Conservation (phyloP, 2,888 invertebrate species). For the Latheticus oryzae region DNA sequence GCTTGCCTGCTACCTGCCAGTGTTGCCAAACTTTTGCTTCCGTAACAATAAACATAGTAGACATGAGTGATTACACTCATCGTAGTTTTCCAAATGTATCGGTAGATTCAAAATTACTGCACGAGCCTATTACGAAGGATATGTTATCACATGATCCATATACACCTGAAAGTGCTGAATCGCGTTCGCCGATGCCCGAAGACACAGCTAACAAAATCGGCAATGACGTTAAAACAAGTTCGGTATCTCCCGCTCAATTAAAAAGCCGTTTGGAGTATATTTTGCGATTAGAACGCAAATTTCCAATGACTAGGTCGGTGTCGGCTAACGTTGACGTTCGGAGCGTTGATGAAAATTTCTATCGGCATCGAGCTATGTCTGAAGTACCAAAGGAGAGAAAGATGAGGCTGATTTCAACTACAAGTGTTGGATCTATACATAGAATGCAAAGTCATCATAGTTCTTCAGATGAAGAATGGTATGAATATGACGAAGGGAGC, state of each 20-base stretch:
- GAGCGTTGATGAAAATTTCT: slow-evolving; percentile 40
- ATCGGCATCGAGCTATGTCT: slow-evolving; percentile 56
- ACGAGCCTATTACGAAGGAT: slow-evolving; percentile 67
- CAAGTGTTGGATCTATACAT: slow-evolving; percentile 54
- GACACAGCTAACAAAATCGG: slow-evolving; percentile 66
- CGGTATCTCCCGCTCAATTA: slow-evolving; percentile 73
- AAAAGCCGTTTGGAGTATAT: slow-evolving; percentile 72
- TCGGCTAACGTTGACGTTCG: slow-evolving; percentile 52
- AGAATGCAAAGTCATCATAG: slow-evolving; percentile 65
- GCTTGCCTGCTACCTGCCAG: slow-evolving; percentile 66
- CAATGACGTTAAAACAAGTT: slow-evolving; percentile 59
- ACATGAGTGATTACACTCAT: slow-evolving; percentile 59
- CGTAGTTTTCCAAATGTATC: slow-evolving; percentile 56
- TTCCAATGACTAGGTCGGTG: slow-evolving; percentile 55
- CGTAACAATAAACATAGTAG: slow-evolving; percentile 63
- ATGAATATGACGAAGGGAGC: slow-evolving; percentile 60
- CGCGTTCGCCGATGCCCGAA: slow-evolving; percentile 76
- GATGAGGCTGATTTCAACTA: slow-evolving; percentile 49
- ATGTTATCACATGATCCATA: slow-evolving; percentile 75
- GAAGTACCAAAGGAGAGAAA: slow-evolving; percentile 52
- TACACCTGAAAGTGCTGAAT: slow-evolving; percentile 85
- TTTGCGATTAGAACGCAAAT: slow-evolving; percentile 52
- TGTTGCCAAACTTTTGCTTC: slow-evolving; percentile 65
- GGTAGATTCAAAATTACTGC: slow-evolving; percentile 66
- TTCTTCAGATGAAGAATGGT: slow-evolving; percentile 67